phyloP scores from a whole-genome alignment of 2,888 invertebrate species.

The Protophormia terraenovae region DNA sequence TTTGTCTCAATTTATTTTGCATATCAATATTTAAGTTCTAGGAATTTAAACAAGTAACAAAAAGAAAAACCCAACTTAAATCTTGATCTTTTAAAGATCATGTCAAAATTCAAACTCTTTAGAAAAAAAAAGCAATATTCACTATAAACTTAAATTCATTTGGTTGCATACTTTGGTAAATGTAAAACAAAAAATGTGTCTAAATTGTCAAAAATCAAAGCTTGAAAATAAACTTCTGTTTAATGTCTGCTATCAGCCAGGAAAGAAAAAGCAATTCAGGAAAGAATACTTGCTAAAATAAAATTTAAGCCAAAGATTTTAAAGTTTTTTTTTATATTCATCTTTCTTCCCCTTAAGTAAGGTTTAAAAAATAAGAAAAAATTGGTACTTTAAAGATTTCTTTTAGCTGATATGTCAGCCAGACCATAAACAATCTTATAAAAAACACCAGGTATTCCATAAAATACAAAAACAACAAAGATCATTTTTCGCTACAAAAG shows the following conservation, averaged over 20 bases:
- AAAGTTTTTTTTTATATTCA: background rate
- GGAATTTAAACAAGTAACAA: slow-evolving; percentile 25
- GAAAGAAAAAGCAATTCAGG: background rate
- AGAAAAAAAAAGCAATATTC: slow-evolving; percentile 8
- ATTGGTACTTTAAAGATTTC: slow-evolving; percentile 48
- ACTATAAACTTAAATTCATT: slow-evolving; percentile 30
- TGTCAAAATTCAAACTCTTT: slow-evolving; percentile 60
- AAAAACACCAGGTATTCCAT: slow-evolving; percentile 58
- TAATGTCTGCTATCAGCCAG: background rate
- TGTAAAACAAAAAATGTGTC: slow-evolving; percentile 52
- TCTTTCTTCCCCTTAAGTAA: background rate
- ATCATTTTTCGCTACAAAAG: slow-evolving; percentile 28
- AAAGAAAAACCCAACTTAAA: slow-evolving; percentile 23
- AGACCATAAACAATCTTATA: slow-evolving; percentile 65
- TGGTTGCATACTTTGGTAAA: background rate
- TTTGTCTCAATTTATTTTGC: slow-evolving; percentile 26
- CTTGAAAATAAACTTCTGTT: slow-evolving; percentile 61
- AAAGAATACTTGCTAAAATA: background rate
- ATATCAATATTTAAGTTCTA: slow-evolving; percentile 42
- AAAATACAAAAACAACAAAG: slow-evolving; percentile 17
- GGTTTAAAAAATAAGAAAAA: slow-evolving; percentile 22
- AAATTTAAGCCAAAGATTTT: slow-evolving; percentile 33
- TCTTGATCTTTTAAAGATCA: slow-evolving; percentile 63
- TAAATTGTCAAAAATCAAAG: slow-evolving; percentile 67
- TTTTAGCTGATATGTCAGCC: slow-evolving; percentile 66